Percentiles rank a stretch among this genome's conserved stretches.
Evolutionary conservation across 2,113 vertebrate species (phyloP).

Genomic region (Heloderma charlesbogerti): DNA sequence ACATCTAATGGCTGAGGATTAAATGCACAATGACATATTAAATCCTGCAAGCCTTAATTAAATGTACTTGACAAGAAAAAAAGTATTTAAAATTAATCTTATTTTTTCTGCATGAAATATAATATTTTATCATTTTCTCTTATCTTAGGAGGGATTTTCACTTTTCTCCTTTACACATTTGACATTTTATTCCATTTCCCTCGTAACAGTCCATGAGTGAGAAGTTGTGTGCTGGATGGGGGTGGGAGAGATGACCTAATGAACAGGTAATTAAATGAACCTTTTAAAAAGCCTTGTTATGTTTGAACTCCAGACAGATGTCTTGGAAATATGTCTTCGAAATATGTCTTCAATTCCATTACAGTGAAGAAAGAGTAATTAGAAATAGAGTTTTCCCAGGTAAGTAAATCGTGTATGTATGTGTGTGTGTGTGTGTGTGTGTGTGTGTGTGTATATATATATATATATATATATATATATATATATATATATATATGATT

Average conservation of each 20-base stretch:
- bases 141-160: conserved; percentile 25
- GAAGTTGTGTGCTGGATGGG: conserved; percentile 16
- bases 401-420: conserved; percentile 21
- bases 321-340: conserved; percentile 35
- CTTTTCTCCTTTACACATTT: conserved; percentile 45
- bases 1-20: conserved; percentile 67
- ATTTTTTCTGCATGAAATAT: conserved; percentile 59
- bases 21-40: conserved; percentile 59
- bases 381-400: conserved; percentile 21
- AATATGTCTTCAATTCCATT: conserved; percentile 25
- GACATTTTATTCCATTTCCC: not conserved
- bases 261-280: conserved; percentile 36
- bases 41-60: conserved; percentile 68
- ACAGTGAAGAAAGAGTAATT: conserved; percentile 39
- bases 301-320: not conserved
- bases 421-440: no score
- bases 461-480: no score
- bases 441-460: no score
- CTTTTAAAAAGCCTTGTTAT: not conserved
- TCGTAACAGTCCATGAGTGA: not conserved
- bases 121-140: conserved; percentile 28
- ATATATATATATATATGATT: no score
- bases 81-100: conserved; percentile 61
- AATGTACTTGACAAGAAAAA: conserved; percentile 49
- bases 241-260: not conserved